phyloP scores from a whole-genome alignment of 2,888 invertebrate genomes.

The Plagiodera versicolora region DNA sequence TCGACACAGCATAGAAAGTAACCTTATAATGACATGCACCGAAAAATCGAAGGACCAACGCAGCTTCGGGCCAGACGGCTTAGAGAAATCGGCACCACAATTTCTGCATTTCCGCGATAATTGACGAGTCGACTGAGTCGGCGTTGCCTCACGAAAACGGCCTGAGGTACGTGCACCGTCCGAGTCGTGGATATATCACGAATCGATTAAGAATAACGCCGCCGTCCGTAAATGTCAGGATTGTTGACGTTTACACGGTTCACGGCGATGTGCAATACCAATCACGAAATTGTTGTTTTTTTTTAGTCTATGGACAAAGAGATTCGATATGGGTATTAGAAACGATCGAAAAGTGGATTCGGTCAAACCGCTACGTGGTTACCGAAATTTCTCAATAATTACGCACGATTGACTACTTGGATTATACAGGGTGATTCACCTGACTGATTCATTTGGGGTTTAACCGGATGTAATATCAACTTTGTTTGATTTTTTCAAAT shows the following conservation, averaged over 20 bases:
- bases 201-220: not conserved
- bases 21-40: too few relatives aligned
- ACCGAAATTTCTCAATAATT: too few relatives aligned
- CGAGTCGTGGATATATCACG: not conserved
- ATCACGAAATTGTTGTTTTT: not conserved
- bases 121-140: too few relatives aligned
- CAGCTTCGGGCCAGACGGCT: too few relatives aligned
- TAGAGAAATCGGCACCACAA: not conserved
- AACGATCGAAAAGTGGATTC: too few relatives aligned
- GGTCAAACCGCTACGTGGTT: too few relatives aligned
- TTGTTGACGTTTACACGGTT: not conserved
- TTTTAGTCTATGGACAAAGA: not conserved
- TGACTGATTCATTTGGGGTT: too few relatives aligned
- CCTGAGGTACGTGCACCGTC: not conserved
- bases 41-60: constrained; percentile 3
- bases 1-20: not conserved
- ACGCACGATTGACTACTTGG: too few relatives aligned
- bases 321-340: not conserved
- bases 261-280: not conserved
- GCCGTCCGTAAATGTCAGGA: not conserved
- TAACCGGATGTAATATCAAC: too few relatives aligned
- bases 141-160: not conserved
- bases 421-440: too few relatives aligned
- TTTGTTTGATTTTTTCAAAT: too few relatives aligned
- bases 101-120: not conserved